Conservation (phyloP, 2,888 invertebrate species). For the Tetropium fuscum region DNA sequence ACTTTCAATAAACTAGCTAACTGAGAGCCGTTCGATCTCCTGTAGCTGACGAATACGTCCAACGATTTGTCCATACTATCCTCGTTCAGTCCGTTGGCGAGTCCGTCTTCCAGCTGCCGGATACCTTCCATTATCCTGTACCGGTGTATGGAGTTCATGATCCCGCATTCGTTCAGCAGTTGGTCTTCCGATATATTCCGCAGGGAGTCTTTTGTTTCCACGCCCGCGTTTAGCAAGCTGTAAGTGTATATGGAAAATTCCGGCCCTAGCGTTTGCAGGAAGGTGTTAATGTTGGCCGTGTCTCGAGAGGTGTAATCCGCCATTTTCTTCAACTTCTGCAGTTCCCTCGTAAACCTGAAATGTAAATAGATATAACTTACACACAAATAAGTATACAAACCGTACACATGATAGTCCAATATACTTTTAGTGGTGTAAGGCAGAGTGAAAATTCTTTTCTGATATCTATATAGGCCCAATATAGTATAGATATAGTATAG, state of each 20-base stretch:
- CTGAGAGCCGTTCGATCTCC: conserved; percentile 97
- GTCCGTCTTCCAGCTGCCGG: conserved; percentile 75
- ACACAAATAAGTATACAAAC: too few relatives aligned
- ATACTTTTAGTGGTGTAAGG: too few relatives aligned
- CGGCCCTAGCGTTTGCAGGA: conserved; percentile 84
- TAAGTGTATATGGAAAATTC: conserved; percentile 98
- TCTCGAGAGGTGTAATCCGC: conserved; percentile 97
- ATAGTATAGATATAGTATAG: too few relatives aligned
- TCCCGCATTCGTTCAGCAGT: conserved; percentile 89
- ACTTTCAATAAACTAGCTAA: conserved; percentile 96
- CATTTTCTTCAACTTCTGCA: conserved; percentile 93
- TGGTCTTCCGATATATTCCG: conserved; percentile 92
- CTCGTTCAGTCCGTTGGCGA: conserved; percentile 75
- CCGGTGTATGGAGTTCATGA: conserved; percentile 95
- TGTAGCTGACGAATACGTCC: conserved; percentile 98
- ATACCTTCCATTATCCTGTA: conserved; percentile 91
- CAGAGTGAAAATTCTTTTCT: too few relatives aligned
- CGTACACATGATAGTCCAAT: too few relatives aligned
- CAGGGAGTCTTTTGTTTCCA: conserved; percentile 87
- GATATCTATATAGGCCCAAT: too few relatives aligned
- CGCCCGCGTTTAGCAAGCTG: conserved; percentile 94
- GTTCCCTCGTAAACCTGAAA: conserved; percentile 88
- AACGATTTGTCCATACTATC: conserved; percentile 89
- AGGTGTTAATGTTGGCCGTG: conserved; percentile 88
- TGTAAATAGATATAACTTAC: conserved; percentile 14